Percentiles rank a stretch among this genome's conserved stretches.
Evolutionary conservation across 92 coral and sea anemone genomes (phyloP).

Genomic region (Metridium senile): DNA sequence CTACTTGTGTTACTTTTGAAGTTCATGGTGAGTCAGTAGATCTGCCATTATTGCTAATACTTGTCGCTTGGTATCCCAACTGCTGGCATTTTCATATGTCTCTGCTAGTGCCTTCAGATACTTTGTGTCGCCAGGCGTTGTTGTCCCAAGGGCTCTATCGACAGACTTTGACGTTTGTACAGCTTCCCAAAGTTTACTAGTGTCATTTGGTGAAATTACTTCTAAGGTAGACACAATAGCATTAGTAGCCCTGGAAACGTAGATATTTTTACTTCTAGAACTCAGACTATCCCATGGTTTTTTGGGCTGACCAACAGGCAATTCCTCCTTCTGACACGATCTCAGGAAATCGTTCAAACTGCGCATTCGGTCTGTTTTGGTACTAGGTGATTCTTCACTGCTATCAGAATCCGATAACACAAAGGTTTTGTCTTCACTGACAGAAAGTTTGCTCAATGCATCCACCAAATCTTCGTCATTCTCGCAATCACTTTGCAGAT

Average conservation of each 20-base stretch:
- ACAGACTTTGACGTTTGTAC: slow-evolving; percentile 25
- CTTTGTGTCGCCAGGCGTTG: too few relatives aligned
- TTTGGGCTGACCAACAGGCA: neutral
- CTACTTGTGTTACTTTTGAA: too few relatives aligned
- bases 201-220: slow-evolving; percentile 42
- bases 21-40: too few relatives aligned
- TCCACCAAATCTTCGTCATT: neutral
- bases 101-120: too few relatives aligned
- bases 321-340: slow-evolving; percentile 2
- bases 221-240: slow-evolving; percentile 51
- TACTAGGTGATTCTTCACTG: neutral
- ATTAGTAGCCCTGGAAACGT: slow-evolving; percentile 42
- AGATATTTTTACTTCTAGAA: slow-evolving; percentile 21
- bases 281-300: slow-evolving; percentile 1
- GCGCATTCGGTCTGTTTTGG: neutral
- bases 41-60: too few relatives aligned
- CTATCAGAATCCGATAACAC: slow-evolving; percentile 1
- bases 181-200: slow-evolving; percentile 54
- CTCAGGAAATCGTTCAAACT: slow-evolving; percentile 7
- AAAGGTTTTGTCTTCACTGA: neutral
- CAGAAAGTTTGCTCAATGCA: neutral
- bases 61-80: too few relatives aligned
- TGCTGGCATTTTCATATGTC: too few relatives aligned
- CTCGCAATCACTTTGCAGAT: too few relatives aligned
- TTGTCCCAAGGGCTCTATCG: slow-evolving; percentile 35